Conservation (phyloP, 2,797 vertebrate species). For the Urosaurus nigricauda region DNA sequence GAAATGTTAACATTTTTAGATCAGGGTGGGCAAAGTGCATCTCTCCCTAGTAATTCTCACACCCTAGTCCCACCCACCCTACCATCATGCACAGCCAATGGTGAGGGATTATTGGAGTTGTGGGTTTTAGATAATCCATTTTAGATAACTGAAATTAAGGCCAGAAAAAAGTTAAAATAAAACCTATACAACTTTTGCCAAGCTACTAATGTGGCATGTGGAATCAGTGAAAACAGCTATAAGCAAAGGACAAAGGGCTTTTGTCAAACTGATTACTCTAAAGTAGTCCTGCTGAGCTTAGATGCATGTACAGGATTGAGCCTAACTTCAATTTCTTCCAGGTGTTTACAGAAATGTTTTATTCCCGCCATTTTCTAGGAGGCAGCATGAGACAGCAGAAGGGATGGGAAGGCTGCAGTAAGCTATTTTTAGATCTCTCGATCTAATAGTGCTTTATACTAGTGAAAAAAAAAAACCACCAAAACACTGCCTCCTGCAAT, state of each 20-base stretch:
- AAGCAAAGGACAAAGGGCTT: not conserved
- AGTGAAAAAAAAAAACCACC: not conserved
- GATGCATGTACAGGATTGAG: conserved; percentile 7
- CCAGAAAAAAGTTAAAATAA: not conserved
- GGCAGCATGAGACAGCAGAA: not conserved
- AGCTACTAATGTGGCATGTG: not conserved
- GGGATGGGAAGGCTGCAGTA: not conserved
- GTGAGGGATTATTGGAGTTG: not conserved
- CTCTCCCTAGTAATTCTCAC: no score
- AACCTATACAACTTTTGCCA: conserved; percentile 3
- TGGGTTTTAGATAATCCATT: not conserved
- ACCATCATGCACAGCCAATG: not conserved
- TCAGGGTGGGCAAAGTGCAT: no score
- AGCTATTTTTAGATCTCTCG: not conserved
- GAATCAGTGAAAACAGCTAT: not conserved
- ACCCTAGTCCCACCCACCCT: no score
- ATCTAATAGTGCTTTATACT: not conserved
- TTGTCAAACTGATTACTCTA: not conserved
- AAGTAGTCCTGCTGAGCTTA: not conserved
- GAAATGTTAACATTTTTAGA: conserved; percentile 5
- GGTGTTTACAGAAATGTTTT: not conserved
- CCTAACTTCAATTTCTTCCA: not conserved
- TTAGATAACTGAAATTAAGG: conserved; percentile 9
- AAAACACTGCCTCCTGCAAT: not conserved
- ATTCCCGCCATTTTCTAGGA: not conserved